These are phyloP conservation scores for Brachypalpus laphriformis DNA, from an alignment of 2,888 invertebrate species.

Conservation along the genomic window DNA sequence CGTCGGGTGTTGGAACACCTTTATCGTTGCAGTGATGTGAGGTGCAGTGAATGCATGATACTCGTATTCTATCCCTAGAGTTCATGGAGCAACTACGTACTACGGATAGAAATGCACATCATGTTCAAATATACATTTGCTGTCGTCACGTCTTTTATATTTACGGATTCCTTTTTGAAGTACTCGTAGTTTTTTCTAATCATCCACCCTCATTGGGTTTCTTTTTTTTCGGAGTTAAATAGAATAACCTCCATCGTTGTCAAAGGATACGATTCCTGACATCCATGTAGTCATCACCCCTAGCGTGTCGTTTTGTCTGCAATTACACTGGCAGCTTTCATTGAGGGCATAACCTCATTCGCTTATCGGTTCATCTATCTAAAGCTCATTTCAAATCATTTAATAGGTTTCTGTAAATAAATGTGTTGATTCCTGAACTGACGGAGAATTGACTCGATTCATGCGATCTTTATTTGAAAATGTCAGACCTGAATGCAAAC, in stretches of 20 bases:
- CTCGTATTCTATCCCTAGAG: too few species aligned
- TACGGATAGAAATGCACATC: not conserved
- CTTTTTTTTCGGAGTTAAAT: not conserved
- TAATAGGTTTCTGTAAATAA: slow-evolving; percentile 10
- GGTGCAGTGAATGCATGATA: too few species aligned
- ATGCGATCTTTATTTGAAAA: not conserved
- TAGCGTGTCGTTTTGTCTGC: not conserved
- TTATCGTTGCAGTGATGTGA: too few species aligned
- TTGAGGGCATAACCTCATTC: not conserved
- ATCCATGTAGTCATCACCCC: not conserved
- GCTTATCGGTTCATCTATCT: slow-evolving; percentile 6
- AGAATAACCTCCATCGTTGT: too few species aligned
- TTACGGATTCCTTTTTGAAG: not conserved
- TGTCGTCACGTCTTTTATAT: not conserved
- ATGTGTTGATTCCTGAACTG: slow-evolving; percentile 5
- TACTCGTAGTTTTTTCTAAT: too few species aligned
- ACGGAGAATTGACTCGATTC: slow-evolving; percentile 9
- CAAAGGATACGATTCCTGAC: too few species aligned
- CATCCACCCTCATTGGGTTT: not conserved
- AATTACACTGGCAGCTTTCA: slow-evolving; percentile 18
- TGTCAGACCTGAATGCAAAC: not conserved
- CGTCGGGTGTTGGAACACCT: not conserved
- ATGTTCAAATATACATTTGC: not conserved
- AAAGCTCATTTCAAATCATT: slow-evolving; percentile 7
- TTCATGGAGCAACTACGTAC: too few species aligned